These are phyloP conservation scores for Agrochola lychnidis DNA, from an alignment of 2,888 invertebrate genomes.

Conservation along the genomic window DNA sequence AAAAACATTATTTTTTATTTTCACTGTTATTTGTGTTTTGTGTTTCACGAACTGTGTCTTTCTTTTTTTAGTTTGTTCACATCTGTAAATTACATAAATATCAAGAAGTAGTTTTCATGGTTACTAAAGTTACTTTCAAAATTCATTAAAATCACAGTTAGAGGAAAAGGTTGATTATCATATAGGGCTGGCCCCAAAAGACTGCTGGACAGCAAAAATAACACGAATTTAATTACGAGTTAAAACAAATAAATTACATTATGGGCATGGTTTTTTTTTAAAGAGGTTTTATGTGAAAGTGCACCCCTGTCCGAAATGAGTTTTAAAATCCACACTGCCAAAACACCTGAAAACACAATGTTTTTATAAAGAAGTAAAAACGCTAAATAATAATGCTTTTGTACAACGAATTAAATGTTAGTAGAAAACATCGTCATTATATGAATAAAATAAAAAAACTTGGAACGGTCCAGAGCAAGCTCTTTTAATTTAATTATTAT, in stretches of 20 bases:
- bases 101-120: background rate
- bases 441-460: background rate
- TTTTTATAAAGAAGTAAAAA: background rate
- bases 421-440: background rate
- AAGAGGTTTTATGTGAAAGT: background rate
- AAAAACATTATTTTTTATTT: too few species aligned
- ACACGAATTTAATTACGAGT: background rate
- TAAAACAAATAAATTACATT: background rate
- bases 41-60: too few species aligned
- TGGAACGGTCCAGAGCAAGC: background rate
- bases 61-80: too few species aligned
- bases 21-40: too few species aligned
- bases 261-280: background rate
- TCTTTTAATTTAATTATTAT: background rate
- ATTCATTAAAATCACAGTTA: background rate
- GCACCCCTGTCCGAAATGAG: background rate
- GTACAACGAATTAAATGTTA: constrained; percentile 50
- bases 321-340: background rate
- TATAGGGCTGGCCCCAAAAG: constrained; percentile 68
- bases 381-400: background rate
- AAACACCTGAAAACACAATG: background rate
- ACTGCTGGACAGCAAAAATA: constrained; percentile 59
- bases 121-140: background rate
- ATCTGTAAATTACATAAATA: background rate
- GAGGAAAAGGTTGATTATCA: background rate